Base-by-base conservation (phyloP, 1,140 invertebrate genomes). In the Phymorhynchus buccinoides region DNA sequence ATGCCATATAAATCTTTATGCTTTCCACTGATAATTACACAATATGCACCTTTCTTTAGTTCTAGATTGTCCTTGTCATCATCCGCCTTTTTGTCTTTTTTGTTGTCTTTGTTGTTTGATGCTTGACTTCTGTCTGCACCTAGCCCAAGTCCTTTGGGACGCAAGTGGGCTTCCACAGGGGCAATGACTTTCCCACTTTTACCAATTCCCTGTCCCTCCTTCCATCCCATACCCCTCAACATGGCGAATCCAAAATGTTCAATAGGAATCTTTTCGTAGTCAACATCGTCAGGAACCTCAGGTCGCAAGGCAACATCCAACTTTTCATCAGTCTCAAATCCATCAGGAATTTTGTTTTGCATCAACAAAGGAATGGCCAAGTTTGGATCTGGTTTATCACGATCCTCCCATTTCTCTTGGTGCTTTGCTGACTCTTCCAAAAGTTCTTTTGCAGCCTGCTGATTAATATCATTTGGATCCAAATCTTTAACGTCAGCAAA, bases 141-240 rank as follows among this genome's bases (percentile, higher is more conserved):
- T 48, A 99, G 93, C 0, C 98, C 98, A 91, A 99, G 95, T 7
- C 98, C 98, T 94, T 97, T 97, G 0, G 97, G 97, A 86, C 98
- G 94, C 37, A 97, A 87, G 88, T 94, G 93, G 41, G 96, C 95
- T 88, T 95, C 93, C 86, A 94, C 89, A 73, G 94, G 92, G 81
- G 93, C 90, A 9, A 95, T 93, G 56, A 94, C 68, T 90, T 94
- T 94, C 88, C 93, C 93, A 92, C 94, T 95, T 84, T 91, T 91
- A 0, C 95, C 96, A 91, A 95, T 96, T 88, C 95, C 96, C 94
- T 95, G 95, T 44, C 94, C 95, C 87, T 96, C 95, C 88, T 95
- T 95, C 97, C 97, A 99, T 0, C 98, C 98, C 98, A 99, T 99
- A 52, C 98, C 98, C 89, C 97, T 93, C 27, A 99, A 93, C 96